phyloP scores from a whole-genome alignment of 1,140 invertebrate species.

The Zelostemma sp. region DNA sequence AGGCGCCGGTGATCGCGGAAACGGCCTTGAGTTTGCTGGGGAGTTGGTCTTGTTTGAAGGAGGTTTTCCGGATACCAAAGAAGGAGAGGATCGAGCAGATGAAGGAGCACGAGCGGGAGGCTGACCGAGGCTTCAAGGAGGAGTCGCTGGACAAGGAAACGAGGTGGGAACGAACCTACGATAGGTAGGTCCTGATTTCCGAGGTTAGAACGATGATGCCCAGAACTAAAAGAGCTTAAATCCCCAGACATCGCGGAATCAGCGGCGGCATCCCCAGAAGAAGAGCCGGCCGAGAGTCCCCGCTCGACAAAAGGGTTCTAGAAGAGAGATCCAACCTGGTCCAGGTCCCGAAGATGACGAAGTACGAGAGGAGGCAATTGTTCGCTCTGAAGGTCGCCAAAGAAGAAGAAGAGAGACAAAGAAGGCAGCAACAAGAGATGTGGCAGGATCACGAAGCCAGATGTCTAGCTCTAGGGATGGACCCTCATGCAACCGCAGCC shows the following conservation, averaged over 20 bases:
- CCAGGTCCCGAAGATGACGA: conserved; percentile 72
- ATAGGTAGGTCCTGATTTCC: conserved; percentile 53
- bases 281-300: conserved; percentile 63
- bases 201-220: too few relatives aligned
- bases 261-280: too few relatives aligned
- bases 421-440: conserved; percentile 74
- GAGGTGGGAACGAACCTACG: conserved; percentile 62
- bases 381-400: conserved; percentile 84
- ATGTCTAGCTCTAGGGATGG: conserved; percentile 73
- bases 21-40: conserved; percentile 78
- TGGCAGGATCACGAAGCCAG: conserved; percentile 76
- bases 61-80: conserved; percentile 95
- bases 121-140: conserved; percentile 73
- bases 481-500: conserved; percentile 72
- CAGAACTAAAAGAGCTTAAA: too few relatives aligned
- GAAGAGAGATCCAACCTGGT: conserved; percentile 63
- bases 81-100: conserved; percentile 93
- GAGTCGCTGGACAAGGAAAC: conserved; percentile 66
- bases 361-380: conserved; percentile 79
- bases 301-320: conserved; percentile 57
- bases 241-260: too few relatives aligned
- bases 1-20: conserved; percentile 67
- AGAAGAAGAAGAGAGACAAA: conserved; percentile 76
- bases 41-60: conserved; percentile 85
- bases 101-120: conserved; percentile 93